phyloP scores from a whole-genome alignment of 2,113 vertebrate genomes.

The Ophthalmolycus amberensis region DNA sequence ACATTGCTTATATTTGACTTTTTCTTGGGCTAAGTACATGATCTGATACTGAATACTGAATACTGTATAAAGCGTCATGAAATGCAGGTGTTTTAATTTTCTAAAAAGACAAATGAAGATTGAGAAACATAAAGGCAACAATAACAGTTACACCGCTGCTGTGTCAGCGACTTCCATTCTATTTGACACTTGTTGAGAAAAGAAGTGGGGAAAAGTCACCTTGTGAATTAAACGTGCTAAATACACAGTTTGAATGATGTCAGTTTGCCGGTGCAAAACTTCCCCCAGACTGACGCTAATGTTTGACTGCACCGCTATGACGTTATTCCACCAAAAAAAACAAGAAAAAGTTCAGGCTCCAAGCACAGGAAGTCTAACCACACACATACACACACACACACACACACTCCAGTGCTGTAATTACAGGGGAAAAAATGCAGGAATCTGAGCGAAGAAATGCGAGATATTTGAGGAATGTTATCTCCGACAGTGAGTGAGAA shows the following conservation, averaged over 20 bases:
- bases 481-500: constrained; percentile 31
- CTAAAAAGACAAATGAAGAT: neutral
- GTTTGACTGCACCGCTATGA: constrained; percentile 55
- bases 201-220: neutral
- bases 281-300: constrained; percentile 43
- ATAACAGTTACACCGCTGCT: neutral
- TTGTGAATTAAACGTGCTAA: constrained; percentile 21
- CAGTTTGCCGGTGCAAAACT: constrained; percentile 51
- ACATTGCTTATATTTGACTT: neutral
- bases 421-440: constrained; percentile 55
- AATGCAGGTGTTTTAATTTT: constrained; percentile 8
- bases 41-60: neutral
- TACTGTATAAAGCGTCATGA: neutral
- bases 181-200: constrained; percentile 46
- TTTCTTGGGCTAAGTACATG: too few relatives aligned
- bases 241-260: constrained; percentile 23
- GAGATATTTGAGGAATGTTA: constrained; percentile 77
- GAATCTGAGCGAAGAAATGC: constrained; percentile 74
- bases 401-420: constrained; percentile 26
- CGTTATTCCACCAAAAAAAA: constrained; percentile 23
- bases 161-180: neutral
- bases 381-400: neutral
- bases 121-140: neutral
- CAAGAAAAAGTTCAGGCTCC: constrained; percentile 59
- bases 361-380: constrained; percentile 56